These are phyloP conservation scores for Parotocinclus haroldoi DNA, from an alignment of 2,797 vertebrate genomes.

Conservation along the genomic window DNA sequence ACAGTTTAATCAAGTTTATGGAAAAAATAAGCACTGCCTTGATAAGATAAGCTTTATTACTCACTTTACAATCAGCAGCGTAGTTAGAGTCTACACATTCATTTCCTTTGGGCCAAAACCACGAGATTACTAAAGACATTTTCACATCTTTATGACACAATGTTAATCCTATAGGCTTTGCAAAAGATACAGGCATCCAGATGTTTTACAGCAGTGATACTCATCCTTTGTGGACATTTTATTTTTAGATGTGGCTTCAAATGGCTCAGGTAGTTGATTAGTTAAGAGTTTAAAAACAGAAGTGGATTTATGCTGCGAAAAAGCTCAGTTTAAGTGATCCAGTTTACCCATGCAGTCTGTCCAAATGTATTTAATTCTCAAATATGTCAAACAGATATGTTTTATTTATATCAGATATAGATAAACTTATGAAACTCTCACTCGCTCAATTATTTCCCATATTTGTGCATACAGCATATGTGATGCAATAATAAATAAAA, in stretches of 20 bases:
- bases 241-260: not conserved
- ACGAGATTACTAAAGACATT: conserved; percentile 43
- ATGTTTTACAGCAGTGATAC: not conserved
- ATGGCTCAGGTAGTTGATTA: too few relatives aligned
- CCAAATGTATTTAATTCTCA: too few relatives aligned
- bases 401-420: too few relatives aligned
- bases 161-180: conserved; percentile 23
- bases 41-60: conserved; percentile 49
- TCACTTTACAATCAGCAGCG: conserved; percentile 45
- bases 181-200: not conserved
- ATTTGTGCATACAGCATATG: too few relatives aligned
- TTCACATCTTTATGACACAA: conserved; percentile 42
- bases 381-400: too few relatives aligned
- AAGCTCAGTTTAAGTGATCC: too few relatives aligned
- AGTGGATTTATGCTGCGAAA: too few relatives aligned
- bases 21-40: conserved; percentile 42
- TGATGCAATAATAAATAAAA: too few relatives aligned
- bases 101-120: conserved; percentile 45
- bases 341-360: too few relatives aligned
- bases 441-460: too few relatives aligned
- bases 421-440: too few relatives aligned
- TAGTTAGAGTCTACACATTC: conserved; percentile 55
- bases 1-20: conserved; percentile 39
- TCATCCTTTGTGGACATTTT: not conserved
- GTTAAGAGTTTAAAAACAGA: too few relatives aligned